Conservation (phyloP, 2,113 vertebrate species). For the Nothobranchius kuhntae region DNA sequence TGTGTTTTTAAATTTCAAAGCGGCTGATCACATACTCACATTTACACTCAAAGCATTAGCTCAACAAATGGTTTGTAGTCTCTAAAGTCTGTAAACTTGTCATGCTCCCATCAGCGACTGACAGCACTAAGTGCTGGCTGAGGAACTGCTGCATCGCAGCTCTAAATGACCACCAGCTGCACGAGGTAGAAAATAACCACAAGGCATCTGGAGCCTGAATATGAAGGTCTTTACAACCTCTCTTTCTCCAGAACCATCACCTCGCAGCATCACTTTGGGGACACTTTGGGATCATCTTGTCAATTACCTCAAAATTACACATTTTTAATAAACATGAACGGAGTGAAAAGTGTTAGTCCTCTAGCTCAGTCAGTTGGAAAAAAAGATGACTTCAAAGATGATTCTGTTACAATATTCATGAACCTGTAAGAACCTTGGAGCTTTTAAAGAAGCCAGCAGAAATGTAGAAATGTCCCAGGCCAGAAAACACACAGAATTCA, state of each 20-base stretch:
- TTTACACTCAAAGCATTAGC: slow-evolving; percentile 30
- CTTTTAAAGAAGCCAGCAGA: slow-evolving; percentile 55
- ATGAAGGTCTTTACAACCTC: slow-evolving; percentile 4
- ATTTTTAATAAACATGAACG: slow-evolving; percentile 36
- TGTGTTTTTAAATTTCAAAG: slow-evolving; percentile 19
- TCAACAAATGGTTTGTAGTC: slow-evolving; percentile 25
- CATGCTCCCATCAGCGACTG: slow-evolving; percentile 28
- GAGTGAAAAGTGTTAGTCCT: slow-evolving; percentile 16
- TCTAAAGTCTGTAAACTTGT: slow-evolving; percentile 32
- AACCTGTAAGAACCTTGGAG: slow-evolving; percentile 61
- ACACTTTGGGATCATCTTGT: slow-evolving; percentile 7
- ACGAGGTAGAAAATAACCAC: slow-evolving; percentile 11
- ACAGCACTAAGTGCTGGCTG: slow-evolving; percentile 9
- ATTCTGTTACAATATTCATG: slow-evolving; percentile 65
- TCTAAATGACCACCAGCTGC: slow-evolving; percentile 18
- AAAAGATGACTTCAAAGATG: slow-evolving; percentile 50
- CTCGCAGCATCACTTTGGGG: slow-evolving; percentile 3
- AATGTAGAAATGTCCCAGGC: slow-evolving; percentile 46
- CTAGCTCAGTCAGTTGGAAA: slow-evolving; percentile 24
- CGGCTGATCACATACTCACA: slow-evolving; percentile 8
- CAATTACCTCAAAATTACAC: slow-evolving; percentile 39
- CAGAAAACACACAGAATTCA: slow-evolving; percentile 47
- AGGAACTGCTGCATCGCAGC: slow-evolving; percentile 14
- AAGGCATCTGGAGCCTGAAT: background rate
- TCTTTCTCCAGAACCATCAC: slow-evolving; percentile 6